Evolutionary conservation across 2,888 invertebrate genomes (phyloP).

Genomic region (Crossocerus cetratus): DNA sequence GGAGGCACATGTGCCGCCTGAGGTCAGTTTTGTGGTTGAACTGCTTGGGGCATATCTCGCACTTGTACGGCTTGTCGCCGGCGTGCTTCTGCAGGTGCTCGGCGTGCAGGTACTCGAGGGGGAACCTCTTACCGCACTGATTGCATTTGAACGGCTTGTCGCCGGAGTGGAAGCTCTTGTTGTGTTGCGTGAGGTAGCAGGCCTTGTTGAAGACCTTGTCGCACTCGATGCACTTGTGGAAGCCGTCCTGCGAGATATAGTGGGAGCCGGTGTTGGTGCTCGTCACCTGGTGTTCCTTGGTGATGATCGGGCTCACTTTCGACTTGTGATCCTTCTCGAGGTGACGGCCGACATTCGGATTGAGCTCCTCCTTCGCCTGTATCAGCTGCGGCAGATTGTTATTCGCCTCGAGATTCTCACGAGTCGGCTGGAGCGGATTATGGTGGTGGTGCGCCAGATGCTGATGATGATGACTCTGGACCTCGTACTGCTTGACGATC

Average conservation of each 20-base stretch:
- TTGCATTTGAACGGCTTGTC: constrained; percentile 91
- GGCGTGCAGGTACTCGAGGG: constrained; percentile 83
- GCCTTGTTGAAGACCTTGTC: constrained; percentile 90
- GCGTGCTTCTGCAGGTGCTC: constrained; percentile 88
- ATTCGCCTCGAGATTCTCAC: constrained; percentile 61
- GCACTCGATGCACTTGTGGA: constrained; percentile 88
- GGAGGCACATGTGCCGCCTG: constrained; percentile 90
- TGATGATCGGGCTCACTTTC: constrained; percentile 41
- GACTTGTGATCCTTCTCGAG: constrained; percentile 31
- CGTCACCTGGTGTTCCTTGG: constrained; percentile 66
- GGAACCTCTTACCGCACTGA: constrained; percentile 91
- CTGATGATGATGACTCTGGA: constrained; percentile 45
- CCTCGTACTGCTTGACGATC: constrained; percentile 59
- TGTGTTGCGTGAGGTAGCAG: constrained; percentile 93
- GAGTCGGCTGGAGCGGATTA: constrained; percentile 27
- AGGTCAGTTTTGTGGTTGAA: constrained; percentile 95
- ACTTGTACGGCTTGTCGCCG: constrained; percentile 91
- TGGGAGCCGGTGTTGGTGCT: constrained; percentile 64
- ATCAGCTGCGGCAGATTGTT: constrained; percentile 63
- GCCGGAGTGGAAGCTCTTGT: constrained; percentile 92
- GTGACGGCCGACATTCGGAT: constrained; percentile 57
- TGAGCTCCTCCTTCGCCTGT: constrained; percentile 63
- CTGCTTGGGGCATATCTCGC: constrained; percentile 90
- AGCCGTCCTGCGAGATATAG: constrained; percentile 68
- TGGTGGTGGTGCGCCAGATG: neutral